Percentiles rank a stretch among this genome's conserved stretches.
phyloP scores from a whole-genome alignment of 1,140 invertebrate species.

The Mizuhopecten yessoensis region DNA sequence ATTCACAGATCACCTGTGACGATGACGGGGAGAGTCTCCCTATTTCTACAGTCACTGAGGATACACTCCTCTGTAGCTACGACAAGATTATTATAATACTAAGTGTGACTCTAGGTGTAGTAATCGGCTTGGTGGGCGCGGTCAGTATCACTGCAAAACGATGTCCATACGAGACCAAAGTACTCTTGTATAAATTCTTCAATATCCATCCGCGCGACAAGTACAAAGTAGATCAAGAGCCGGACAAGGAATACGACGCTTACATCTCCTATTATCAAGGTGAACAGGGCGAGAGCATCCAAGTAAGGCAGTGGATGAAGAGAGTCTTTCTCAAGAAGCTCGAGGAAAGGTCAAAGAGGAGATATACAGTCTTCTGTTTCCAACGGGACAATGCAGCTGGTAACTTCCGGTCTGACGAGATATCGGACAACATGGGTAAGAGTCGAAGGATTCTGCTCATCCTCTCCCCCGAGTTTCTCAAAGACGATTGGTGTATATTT shows the following conservation, averaged over 20 bases:
- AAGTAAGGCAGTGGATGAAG: conserved; percentile 66
- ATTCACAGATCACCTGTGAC: conserved; percentile 55
- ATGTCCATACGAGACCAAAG: conserved; percentile 72
- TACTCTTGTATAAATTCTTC: conserved; percentile 65
- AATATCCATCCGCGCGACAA: conserved; percentile 63
- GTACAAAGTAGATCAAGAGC: conserved; percentile 58
- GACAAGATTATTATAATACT: conserved; percentile 60
- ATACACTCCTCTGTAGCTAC: conserved; percentile 55
- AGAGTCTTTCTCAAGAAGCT: conserved; percentile 64
- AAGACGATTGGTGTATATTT: conserved; percentile 59
- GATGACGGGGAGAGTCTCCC: conserved; percentile 45
- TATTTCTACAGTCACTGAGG: conserved; percentile 58
- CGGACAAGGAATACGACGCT: conserved; percentile 56
- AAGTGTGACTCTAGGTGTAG: conserved; percentile 50
- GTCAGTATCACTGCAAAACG: conserved; percentile 64
- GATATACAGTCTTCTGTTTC: conserved; percentile 59
- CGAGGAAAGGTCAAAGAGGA: conserved; percentile 58
- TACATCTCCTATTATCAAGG: conserved; percentile 64
- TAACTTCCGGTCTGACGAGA: conserved; percentile 43
- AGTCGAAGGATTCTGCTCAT: conserved; percentile 61
- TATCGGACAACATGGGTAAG: conserved; percentile 58
- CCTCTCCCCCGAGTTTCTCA: conserved; percentile 58
- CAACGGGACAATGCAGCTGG: conserved; percentile 56
- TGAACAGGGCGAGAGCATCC: conserved; percentile 45
- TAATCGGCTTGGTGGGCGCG: conserved; percentile 56